Evolutionary conservation across 2,113 vertebrate species (phyloP).

Genomic region (Pelecanus crispus): DNA sequence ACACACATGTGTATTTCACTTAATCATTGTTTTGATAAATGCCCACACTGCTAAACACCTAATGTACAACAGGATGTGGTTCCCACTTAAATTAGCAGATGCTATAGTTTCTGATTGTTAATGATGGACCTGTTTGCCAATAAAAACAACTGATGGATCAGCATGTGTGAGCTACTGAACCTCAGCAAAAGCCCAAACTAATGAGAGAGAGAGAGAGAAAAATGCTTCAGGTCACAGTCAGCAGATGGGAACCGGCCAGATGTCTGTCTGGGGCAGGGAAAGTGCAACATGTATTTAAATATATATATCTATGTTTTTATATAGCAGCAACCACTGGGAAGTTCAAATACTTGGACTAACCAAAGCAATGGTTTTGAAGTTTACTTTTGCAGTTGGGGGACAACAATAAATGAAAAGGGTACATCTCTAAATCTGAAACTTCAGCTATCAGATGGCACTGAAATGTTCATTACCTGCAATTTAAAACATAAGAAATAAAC

Average conservation of each 20-base stretch:
- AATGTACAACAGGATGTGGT: conserved; percentile 46
- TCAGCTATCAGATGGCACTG: not conserved
- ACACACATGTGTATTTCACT: conserved; percentile 9
- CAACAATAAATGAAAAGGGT: not conserved
- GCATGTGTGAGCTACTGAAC: conserved; percentile 54
- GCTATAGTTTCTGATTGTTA: conserved; percentile 42
- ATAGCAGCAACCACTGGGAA: not conserved
- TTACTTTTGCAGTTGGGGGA: not conserved
- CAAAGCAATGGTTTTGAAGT: not conserved
- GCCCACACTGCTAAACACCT: conserved; percentile 38
- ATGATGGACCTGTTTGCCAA: conserved; percentile 48
- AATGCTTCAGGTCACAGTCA: conserved; percentile 59
- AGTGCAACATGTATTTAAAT: conserved; percentile 50
- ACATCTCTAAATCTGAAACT: not conserved
- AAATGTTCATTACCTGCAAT: not conserved
- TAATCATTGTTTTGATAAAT: conserved; percentile 47
- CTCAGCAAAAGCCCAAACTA: conserved; percentile 46
- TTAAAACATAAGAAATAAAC: not conserved
- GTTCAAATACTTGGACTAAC: conserved; percentile 13
- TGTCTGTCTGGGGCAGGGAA: conserved; percentile 59
- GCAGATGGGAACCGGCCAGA: conserved; percentile 59
- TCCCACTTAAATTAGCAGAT: conserved; percentile 54
- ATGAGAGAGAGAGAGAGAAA: conserved; percentile 27
- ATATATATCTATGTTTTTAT: conserved; percentile 27
- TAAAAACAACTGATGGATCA: conserved; percentile 55